Evolutionary conservation across 2,113 vertebrate species (phyloP), one percentile per base, ranked within the genome.

Genomic region (Herpetotheres cachinnans): DNA sequence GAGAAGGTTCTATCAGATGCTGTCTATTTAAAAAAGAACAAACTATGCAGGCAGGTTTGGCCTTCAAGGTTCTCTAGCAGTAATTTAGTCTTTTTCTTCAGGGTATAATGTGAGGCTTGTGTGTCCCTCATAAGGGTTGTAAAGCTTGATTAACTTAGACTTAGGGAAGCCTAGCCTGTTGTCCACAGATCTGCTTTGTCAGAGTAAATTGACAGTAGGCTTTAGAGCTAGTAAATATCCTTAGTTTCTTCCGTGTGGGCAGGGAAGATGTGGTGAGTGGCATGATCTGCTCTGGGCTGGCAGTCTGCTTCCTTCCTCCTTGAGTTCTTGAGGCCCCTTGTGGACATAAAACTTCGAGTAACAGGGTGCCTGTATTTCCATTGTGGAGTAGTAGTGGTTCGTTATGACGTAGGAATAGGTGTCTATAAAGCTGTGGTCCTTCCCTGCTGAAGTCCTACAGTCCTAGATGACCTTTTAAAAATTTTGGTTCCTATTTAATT

Each of bases 361-460:
- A 40, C 14, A 49, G 59, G 59, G 36, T 63, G 13, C 16, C 32
- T 29, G 14, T 3, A 3, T 40, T 47, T 40, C 47, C 0, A 0
- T 46, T 49, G 17, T 54, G 10, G 10, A 12, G 32, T 67, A 13
- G 36, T 30, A 24, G 44, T 52, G 49, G 16, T 69, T 96, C 38
- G 54, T 91, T 58, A 34, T 40, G 30, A 5, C 0, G 1, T 29
- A 58, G 77, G 8, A 40, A 11, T 46, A 32, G 50, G 14, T 54
- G 72, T 65, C 14, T 32, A 0, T 42, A 62, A 79, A 81, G 59
- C 59, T 74, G 13, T 77, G 49, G 36, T 73, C 46, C 55, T 73
- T 84, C 26, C 9, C 24, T 70, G 59, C 63, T 66, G 25, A 81
- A 81, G 59, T 69, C 25, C 26, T 50, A 1, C 7, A 2, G 14